Base-by-base conservation (phyloP, 30 jellyfish, hydroid and myxozoan genomes). In the Haliclystus octoradiatus region DNA sequence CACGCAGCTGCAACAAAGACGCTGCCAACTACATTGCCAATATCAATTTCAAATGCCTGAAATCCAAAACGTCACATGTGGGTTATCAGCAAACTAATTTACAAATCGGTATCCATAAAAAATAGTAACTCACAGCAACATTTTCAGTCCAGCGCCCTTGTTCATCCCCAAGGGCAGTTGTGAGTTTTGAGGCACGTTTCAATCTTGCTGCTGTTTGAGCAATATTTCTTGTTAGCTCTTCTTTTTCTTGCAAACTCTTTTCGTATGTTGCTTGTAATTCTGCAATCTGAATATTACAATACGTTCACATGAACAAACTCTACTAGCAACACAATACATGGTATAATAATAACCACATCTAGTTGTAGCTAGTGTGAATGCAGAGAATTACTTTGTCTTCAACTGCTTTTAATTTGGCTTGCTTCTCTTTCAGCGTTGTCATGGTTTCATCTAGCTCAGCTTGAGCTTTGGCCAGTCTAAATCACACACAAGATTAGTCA, bases 141-240 rank as follows among this genome's bases (percentile, higher is more conserved):
- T 79, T 78, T 65, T 87, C 96, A 3, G 96, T 87, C 96, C 96
- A 87, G 31, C 96, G 65, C 28, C 93, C 96, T 61, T 87, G 96
- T 64, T 87, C 96, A 51, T 87, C 96, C 5, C 87, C 92, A 14
- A 87, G 80, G 3, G 96, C 96, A 5, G 96, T 70, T 23, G 96
- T 87, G 28, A 87, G 83, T 32, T 87, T 87, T 24, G 96, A 87
- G 0, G 96, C 96, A 26, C 94, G 81, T 66, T 87, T 87, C 68
- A 87, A 73, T 32, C 96, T 74, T 14, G 96, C 94, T 1, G 96
- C 96, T 15, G 96, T 87, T 69, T 87, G 96, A 0, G 96, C 96
- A 49, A 87, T 87, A 52, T 87, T 87, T 52, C 78, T 74, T 7
- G 96, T 87, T 64, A 87, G 61, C 15, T 72, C 65, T 32, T 87